phyloP scores from a whole-genome alignment of 2,113 vertebrate genomes.

The Leuciscus idus region DNA sequence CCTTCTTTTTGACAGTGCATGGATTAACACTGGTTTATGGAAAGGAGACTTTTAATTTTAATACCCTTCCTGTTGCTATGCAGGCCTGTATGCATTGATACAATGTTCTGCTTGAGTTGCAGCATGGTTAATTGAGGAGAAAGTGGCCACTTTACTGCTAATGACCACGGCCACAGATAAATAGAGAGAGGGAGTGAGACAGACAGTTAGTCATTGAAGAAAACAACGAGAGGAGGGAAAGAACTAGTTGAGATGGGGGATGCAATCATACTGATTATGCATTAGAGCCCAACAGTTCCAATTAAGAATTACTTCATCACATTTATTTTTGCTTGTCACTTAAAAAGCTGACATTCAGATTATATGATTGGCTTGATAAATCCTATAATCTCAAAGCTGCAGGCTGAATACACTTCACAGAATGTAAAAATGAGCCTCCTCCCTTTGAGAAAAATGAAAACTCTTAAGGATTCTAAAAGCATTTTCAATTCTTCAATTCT shows the following conservation, averaged over 20 bases:
- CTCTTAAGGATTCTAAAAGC: background rate
- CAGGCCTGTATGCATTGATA: slow-evolving; percentile 23
- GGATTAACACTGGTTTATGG: slow-evolving; percentile 40
- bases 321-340: background rate
- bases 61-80: slow-evolving; percentile 37
- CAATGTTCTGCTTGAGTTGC: slow-evolving; percentile 37
- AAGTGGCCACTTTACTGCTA: slow-evolving; percentile 22
- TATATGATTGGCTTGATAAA: background rate
- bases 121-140: slow-evolving; percentile 7
- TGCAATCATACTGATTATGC: background rate
- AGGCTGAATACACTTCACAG: background rate
- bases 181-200: slow-evolving; percentile 3
- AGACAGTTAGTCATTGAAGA: background rate
- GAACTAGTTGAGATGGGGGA: background rate
- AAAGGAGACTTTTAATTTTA: slow-evolving; percentile 41
- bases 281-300: background rate
- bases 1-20: slow-evolving; percentile 23
- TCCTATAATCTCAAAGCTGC: background rate
- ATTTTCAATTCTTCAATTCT: background rate
- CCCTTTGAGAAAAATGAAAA: background rate
- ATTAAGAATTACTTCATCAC: background rate
- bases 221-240: background rate
- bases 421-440: background rate
- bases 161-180: slow-evolving; percentile 9
- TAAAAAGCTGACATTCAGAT: slow-evolving; percentile 16